Percentiles rank a stretch among this genome's conserved stretches.
Evolutionary conservation across 2,888 invertebrate species (phyloP).

Genomic region (Acleris holmiana): DNA sequence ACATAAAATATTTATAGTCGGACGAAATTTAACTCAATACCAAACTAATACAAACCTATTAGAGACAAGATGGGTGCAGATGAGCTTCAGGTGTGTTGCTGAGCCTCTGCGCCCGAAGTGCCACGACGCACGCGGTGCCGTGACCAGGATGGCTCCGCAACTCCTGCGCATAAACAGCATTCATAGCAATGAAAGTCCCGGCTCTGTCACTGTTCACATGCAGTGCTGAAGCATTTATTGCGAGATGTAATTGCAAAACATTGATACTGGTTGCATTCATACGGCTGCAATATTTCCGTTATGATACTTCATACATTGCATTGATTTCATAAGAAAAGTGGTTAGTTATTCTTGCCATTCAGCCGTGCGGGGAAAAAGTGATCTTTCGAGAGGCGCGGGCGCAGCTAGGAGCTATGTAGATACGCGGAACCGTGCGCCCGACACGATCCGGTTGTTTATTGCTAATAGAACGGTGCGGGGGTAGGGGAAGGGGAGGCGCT

Average conservation of each 20-base stretch:
- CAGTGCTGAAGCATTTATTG: slow-evolving; percentile 4
- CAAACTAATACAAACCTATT: too few species aligned
- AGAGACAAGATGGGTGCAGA: too few species aligned
- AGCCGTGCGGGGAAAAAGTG: slow-evolving; percentile 27
- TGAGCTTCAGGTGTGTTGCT: too few species aligned
- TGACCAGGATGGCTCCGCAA: too few species aligned
- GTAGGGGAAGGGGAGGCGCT: slow-evolving; percentile 8
- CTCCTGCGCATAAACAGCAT: too few species aligned
- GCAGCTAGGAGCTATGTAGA: slow-evolving; percentile 33
- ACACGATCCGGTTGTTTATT: slow-evolving; percentile 41
- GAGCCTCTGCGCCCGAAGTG: too few species aligned
- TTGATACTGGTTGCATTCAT: slow-evolving; percentile 12
- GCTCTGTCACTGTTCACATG: background rate
- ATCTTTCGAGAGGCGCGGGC: slow-evolving; percentile 21
- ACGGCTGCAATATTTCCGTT: slow-evolving; percentile 28
- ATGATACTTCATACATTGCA: slow-evolving; percentile 31
- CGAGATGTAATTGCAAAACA: slow-evolving; percentile 19
- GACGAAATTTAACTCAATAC: too few species aligned
- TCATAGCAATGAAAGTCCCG: too few species aligned
- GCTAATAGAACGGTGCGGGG: slow-evolving; percentile 36
- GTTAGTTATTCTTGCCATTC: slow-evolving; percentile 32
- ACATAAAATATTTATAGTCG: too few species aligned
- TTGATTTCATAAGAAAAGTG: slow-evolving; percentile 33
- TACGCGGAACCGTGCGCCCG: slow-evolving; percentile 33
- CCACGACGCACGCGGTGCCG: too few species aligned